These are phyloP conservation scores for Camponotus fellah DNA, from an alignment of 2,888 invertebrate species.

Conservation along the genomic window DNA sequence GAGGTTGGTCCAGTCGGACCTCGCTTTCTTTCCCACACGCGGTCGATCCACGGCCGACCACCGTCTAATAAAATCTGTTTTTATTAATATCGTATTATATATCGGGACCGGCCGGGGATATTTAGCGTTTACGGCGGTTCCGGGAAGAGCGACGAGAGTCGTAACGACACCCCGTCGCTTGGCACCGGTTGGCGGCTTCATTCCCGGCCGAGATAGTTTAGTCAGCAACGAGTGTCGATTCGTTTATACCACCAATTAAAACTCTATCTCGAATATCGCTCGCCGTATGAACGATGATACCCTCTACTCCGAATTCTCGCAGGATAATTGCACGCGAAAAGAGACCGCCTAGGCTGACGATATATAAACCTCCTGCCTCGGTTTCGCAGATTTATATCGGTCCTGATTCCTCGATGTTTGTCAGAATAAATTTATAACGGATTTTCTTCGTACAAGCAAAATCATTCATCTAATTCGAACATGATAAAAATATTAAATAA, in stretches of 20 bases:
- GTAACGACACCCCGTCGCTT: constrained; percentile 38
- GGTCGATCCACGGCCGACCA: background rate
- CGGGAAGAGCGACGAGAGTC: constrained; percentile 39
- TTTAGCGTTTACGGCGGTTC: constrained; percentile 54
- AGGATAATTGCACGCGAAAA: background rate
- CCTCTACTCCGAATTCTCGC: background rate
- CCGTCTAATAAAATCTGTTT: constrained; percentile 58
- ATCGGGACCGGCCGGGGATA: constrained; percentile 31
- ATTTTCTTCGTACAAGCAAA: background rate
- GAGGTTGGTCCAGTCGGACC: background rate
- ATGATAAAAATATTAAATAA: background rate
- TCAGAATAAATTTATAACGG: background rate
- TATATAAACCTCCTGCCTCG: background rate
- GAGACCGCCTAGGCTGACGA: background rate
- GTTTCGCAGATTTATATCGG: background rate
- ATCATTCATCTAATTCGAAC: background rate
- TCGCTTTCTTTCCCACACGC: constrained; percentile 48
- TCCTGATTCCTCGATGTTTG: background rate
- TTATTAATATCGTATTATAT: constrained; percentile 58
- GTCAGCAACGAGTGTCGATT: background rate
- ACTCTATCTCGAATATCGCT: constrained; percentile 27
- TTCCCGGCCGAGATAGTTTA: constrained; percentile 21
- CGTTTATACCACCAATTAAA: constrained; percentile 44
- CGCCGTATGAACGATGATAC: background rate
- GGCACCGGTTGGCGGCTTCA: constrained; percentile 26